Evolutionary conservation across 2,888 invertebrate genomes (phyloP).

Genomic region (Pomacea canaliculata): DNA sequence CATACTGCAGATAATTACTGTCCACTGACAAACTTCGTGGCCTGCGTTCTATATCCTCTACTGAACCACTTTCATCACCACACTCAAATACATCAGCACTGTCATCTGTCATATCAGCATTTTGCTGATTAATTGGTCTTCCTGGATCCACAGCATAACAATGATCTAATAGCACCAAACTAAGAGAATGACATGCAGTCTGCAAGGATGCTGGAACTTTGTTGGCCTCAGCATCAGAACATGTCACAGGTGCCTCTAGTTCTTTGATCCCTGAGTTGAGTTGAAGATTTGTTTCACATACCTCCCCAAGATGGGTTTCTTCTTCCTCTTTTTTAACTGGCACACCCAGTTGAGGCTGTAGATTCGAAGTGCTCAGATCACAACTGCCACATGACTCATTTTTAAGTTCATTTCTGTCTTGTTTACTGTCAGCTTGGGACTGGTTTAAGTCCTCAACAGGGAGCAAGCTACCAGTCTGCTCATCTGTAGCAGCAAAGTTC

Average conservation of each 20-base stretch:
- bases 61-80: constrained; percentile 32
- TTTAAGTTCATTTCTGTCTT: too few species aligned
- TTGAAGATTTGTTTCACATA: not conserved
- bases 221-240: too few species aligned
- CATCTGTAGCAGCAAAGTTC: too few species aligned
- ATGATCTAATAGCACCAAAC: constrained; percentile 25
- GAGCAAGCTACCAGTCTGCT: too few species aligned
- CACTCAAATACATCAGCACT: constrained; percentile 27
- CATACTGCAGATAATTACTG: constrained; percentile 35
- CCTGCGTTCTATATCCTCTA: constrained; percentile 39
- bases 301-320: not conserved
- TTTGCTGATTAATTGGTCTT: constrained; percentile 3
- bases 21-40: constrained; percentile 38
- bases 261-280: constrained; percentile 17
- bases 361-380: not conserved
- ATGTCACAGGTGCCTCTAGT: not conserved
- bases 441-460: too few species aligned
- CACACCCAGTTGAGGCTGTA: not conserved
- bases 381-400: not conserved
- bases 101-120: constrained; percentile 6
- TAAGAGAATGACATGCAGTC: not conserved
- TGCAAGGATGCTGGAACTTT: too few species aligned
- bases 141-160: constrained; percentile 25
- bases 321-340: not conserved
- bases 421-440: too few species aligned